Base-by-base conservation (phyloP, 64 coral and sea anemone genomes). In the Montipora foliosa region DNA sequence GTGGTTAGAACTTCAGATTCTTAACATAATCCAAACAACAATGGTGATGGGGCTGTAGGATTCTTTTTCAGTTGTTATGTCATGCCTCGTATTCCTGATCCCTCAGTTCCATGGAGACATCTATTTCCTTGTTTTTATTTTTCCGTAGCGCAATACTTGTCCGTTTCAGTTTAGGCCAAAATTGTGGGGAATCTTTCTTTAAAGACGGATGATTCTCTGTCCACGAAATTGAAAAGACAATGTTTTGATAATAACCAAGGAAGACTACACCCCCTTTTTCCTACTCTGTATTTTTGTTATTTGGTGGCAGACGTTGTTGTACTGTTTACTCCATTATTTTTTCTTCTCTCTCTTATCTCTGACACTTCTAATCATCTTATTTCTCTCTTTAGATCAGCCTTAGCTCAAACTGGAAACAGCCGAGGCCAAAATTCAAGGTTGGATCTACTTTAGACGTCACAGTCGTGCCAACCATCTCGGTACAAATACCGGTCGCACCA, bases 391-490 rank as follows among this genome's bases (percentile, higher is more conserved):
- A 84, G 81, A n/a, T 84, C 6, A 47, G 14, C 17, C 15, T 84
- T 9, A 21, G 60, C 17, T 10, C 60, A 47, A 17, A 68, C 44
- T 84, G 81, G 81, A 69, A 46, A n/a, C 62, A 19, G 2, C 37
- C 81, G 16, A 68, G 66, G 14, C 37, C 81, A 19, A 67, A 69
- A 62, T 0, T 68, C 29, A 67, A 83, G 16, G 16, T 44, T 69
- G 60, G 61, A 84, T 24, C 81, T 19, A 9, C 4, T 0, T 46
- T 84, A 48, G 44, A 47, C 5, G 16, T 84, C 4, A 84, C 61
- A 84, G 81, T 84, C 14, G 61, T 24, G 45, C 81, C 81, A 29
- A 68, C 37, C 3, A 68, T 84, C 16, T 84, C 81, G 2, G 58
- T 84, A 3, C 29, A 84, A 68, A 44, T 84, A 15, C 81, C 81